Percentiles rank a stretch among this genome's conserved stretches.
Conservation (phyloP, 2,113 vertebrate species). For the Terrapene triunguis region DNA sequence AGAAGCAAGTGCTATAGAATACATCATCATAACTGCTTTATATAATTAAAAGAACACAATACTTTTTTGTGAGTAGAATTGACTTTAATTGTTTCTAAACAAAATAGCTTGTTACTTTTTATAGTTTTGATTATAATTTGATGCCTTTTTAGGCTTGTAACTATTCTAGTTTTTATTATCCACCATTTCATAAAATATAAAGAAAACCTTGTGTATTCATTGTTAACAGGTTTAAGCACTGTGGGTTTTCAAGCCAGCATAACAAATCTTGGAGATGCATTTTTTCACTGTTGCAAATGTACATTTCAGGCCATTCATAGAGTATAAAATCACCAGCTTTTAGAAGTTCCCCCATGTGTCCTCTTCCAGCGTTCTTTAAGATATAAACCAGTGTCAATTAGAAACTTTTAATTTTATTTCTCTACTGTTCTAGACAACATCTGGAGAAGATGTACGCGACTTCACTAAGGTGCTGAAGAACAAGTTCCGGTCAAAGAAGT, state of each 20-base stretch:
- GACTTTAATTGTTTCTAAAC: background rate
- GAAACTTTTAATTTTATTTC: slow-evolving; percentile 11
- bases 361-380: background rate
- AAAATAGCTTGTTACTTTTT: background rate
- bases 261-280: background rate
- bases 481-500: slow-evolving; percentile 98
- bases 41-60: background rate
- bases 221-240: background rate
- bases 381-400: background rate
- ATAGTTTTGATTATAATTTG: background rate
- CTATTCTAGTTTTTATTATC: background rate
- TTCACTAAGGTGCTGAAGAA: slow-evolving; percentile 99
- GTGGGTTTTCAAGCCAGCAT: background rate
- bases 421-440: slow-evolving; percentile 88
- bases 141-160: background rate
- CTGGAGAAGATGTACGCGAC: slow-evolving; percentile 97
- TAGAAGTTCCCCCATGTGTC: background rate
- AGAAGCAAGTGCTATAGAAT: background rate
- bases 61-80: background rate
- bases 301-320: background rate
- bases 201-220: background rate
- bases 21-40: background rate
- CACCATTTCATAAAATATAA: background rate
- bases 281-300: background rate
- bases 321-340: background rate